A percentile compares a stretch with the other conserved stretches of the same genome.
Evolutionary conservation across 2,797 vertebrate species (phyloP).

Genomic region (Triplophysa yarkandensis): DNA sequence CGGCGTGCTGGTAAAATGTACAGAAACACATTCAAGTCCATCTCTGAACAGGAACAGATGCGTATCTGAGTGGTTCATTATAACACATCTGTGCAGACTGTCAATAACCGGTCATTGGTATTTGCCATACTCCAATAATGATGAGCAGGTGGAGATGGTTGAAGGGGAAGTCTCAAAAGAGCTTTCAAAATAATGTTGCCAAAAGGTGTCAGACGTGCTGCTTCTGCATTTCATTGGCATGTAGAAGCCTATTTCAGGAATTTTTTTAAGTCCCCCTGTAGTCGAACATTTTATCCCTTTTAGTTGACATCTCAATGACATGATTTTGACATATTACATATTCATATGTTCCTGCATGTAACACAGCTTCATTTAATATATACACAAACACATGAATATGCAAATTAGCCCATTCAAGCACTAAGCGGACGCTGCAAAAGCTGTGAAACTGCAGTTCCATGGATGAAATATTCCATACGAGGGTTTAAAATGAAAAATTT

Average conservation of each 20-base stretch:
- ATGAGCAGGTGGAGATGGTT: conserved; percentile 28
- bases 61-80: conserved; percentile 48
- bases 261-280: neutral
- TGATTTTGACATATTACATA: too few relatives aligned
- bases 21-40: conserved; percentile 30
- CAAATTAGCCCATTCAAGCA: too few relatives aligned
- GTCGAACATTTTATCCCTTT: too few relatives aligned
- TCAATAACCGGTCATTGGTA: conserved; percentile 34
- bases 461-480: too few relatives aligned
- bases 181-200: conserved; percentile 27
- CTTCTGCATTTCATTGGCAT: conserved; percentile 21
- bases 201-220: conserved; percentile 2
- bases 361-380: too few relatives aligned
- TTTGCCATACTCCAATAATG: conserved; percentile 29
- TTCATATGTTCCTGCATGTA: too few relatives aligned
- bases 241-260: neutral
- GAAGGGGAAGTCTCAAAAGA: neutral
- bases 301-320: too few relatives aligned
- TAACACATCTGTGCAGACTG: conserved; percentile 35
- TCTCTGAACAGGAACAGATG: conserved; percentile 47
- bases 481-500: too few relatives aligned
- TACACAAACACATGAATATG: too few relatives aligned
- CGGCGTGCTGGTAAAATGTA: conserved; percentile 52
- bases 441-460: too few relatives aligned
- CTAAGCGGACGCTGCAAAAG: too few relatives aligned